A percentile compares a stretch with the other conserved stretches of the same genome.
Conservation (phyloP, 1,140 invertebrate species). For the Sminthurinus signatus region DNA sequence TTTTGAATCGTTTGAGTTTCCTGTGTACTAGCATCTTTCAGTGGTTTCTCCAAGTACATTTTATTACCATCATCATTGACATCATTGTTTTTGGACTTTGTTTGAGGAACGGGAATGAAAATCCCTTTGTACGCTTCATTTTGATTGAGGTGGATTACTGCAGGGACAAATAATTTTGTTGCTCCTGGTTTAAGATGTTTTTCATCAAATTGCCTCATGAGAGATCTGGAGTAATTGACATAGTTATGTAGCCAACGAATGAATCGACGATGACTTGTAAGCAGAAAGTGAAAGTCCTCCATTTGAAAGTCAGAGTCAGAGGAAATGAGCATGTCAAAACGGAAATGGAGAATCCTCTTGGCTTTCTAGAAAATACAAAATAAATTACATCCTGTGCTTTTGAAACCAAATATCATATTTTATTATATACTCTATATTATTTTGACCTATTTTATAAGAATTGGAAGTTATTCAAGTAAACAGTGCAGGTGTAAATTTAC, state of each 20-base stretch:
- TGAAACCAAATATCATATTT: not conserved
- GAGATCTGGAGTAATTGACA: not conserved
- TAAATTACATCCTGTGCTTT: too few species aligned
- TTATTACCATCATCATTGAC: too few species aligned
- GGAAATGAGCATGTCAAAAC: slow-evolving; percentile 2
- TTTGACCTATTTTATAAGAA: too few species aligned
- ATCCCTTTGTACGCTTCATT: not conserved
- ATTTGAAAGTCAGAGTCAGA: not conserved
- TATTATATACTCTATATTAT: not conserved
- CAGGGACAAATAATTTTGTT: not conserved
- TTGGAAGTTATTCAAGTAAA: not conserved
- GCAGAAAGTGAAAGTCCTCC: slow-evolving; percentile 9
- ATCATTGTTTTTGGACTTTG: too few species aligned
- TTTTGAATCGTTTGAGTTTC: too few species aligned
- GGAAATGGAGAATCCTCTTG: slow-evolving; percentile 8
- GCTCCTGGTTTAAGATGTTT: not conserved
- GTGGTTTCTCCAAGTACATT: too few species aligned
- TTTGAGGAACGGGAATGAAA: slow-evolving; percentile 5
- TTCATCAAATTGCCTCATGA: not conserved
- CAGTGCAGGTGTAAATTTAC: too few species aligned
- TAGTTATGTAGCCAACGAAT: slow-evolving; percentile 13
- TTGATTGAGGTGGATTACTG: not conserved
- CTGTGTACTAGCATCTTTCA: too few species aligned
- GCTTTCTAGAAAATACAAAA: slow-evolving; percentile 5
- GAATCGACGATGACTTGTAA: slow-evolving; percentile 6